Evolutionary conservation across 2,888 invertebrate genomes (phyloP), one percentile per base, ranked within the genome.

Genomic region (Hypsopygia costalis): DNA sequence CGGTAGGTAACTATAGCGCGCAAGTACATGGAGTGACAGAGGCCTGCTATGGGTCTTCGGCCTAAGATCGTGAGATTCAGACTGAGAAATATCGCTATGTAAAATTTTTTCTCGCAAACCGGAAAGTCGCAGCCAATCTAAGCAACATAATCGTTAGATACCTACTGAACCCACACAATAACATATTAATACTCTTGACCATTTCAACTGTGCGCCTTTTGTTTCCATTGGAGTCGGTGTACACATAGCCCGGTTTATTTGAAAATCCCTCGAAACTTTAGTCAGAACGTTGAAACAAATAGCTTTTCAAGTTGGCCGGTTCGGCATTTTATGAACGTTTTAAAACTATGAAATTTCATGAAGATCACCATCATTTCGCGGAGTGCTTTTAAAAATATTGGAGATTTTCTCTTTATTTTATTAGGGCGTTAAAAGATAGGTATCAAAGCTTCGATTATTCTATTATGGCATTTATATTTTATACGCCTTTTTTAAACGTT

Each of bases 181-280:
- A 6, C 11, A 27, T 7, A n/a, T n/a, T n/a, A n/a, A n/a, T n/a
- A n/a, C 6, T 20, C 36, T 46, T 44, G 29, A 6, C 42, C 12
- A 28, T 20, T 37, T 42, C 25, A 31, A 33, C 36, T 16, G 38
- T 41, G 16, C 39, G 43, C 46, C 41, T 44, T 65, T 62, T 59
- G 52, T 55, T 58, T 52, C 45, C 46, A 51, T 44, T 48, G 49
- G 46, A 47, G 51, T 52, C 46, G 49, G 55, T 50, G 53, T 48
- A 52, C 59, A 61, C 46, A n/a, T n/a, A 61, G 55, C 50, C 52
- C 57, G 47, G 58, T 61, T 60, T 68, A 67, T 71, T 71, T 71
- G 63, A 58, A 49, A 49, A 64, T 51, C 65, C 56, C 67, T 70
- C 62, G 49, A 66, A 69, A 71, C 58, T 70, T 63, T 46, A 46